Conservation (phyloP, 2,888 invertebrate genomes). For the Mamestra brassicae region DNA sequence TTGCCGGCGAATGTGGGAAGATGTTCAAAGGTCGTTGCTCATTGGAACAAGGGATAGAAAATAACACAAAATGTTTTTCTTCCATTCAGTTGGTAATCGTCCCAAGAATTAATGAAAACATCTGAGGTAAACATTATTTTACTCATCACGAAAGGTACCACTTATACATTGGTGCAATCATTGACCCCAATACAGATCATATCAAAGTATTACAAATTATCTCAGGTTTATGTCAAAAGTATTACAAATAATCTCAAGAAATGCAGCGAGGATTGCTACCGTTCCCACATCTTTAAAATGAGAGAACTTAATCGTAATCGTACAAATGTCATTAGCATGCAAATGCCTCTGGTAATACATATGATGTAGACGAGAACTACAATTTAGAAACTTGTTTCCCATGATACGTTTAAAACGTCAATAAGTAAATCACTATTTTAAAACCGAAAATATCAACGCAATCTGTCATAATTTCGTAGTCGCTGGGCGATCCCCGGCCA, state of each 20-base stretch:
- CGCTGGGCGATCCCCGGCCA: no score
- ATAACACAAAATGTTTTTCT: conserved; percentile 38
- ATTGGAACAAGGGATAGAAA: conserved; percentile 33
- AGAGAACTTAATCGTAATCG: conserved; percentile 30
- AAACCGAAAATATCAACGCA: not conserved
- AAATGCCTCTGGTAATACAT: conserved; percentile 23
- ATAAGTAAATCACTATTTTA: not conserved
- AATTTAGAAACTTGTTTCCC: conserved; percentile 8
- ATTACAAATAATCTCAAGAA: conserved; percentile 32
- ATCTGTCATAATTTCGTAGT: no score
- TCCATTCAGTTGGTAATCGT: conserved; percentile 39
- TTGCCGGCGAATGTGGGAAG: conserved; percentile 10
- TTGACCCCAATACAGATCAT: conserved; percentile 41
- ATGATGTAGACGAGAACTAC: not conserved
- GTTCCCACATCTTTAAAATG: conserved; percentile 47
- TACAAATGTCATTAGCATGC: conserved; percentile 46
- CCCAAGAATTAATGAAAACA: conserved; percentile 36
- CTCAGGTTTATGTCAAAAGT: conserved; percentile 35
- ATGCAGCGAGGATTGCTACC: conserved; percentile 43
- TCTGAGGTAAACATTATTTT: conserved; percentile 34
- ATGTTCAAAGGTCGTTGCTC: conserved; percentile 22
- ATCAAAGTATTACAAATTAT: conserved; percentile 22
- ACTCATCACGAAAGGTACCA: conserved; percentile 38
- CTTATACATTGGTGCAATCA: conserved; percentile 38
- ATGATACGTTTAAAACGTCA: not conserved